phyloP scores from a whole-genome alignment of 2,888 invertebrate genomes.

The Limnephilus marmoratus region DNA sequence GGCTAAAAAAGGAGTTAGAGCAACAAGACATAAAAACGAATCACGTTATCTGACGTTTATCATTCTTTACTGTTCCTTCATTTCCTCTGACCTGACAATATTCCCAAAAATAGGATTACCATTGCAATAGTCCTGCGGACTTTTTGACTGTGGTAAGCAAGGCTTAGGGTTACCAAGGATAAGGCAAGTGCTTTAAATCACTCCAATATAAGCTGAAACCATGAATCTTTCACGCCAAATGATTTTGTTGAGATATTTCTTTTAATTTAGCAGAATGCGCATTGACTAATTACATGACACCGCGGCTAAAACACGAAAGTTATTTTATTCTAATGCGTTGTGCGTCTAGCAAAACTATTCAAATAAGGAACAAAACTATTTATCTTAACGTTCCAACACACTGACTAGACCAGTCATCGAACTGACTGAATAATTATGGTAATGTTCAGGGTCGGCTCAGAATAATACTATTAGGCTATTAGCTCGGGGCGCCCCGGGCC shows the following conservation, averaged over 20 bases:
- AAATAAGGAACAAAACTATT: slow-evolving; percentile 1
- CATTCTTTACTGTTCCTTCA: no score
- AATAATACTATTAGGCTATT: background rate
- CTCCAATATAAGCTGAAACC: background rate
- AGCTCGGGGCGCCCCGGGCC: background rate
- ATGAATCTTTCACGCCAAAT: background rate
- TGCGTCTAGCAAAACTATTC: background rate
- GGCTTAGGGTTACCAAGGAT: no score
- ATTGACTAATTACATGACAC: no score
- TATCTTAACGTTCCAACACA: background rate
- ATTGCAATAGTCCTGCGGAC: no score
- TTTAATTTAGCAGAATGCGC: background rate
- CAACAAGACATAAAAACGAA: no score
- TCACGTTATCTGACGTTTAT: no score
- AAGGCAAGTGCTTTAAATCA: background rate
- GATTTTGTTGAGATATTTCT: background rate
- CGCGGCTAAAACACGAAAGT: no score
- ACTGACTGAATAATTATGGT: background rate
- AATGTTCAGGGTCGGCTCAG: slow-evolving; percentile 2
- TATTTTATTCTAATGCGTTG: background rate
- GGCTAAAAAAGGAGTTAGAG: no score
- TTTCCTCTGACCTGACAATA: no score
- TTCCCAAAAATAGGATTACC: no score
- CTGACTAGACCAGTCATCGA: slow-evolving; percentile 31
- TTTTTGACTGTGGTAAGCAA: no score